Conservation (phyloP, 2,113 vertebrate species). For the Calyptomena viridis region DNA sequence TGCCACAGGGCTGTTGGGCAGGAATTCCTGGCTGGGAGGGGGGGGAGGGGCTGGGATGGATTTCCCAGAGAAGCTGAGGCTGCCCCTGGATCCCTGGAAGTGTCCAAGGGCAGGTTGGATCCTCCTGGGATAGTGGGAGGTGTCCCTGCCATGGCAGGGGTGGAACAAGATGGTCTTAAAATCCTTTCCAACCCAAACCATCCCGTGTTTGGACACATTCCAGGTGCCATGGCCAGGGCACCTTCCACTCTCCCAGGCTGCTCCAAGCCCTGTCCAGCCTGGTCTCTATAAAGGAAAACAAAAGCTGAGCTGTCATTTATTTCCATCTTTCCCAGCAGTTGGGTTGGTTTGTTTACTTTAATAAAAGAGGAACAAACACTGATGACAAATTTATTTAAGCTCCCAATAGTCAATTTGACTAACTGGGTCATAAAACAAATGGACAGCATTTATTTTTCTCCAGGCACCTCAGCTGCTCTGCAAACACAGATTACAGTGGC, state of each 20-base stretch:
- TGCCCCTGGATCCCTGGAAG: background rate
- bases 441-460: background rate
- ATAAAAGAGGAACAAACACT: background rate
- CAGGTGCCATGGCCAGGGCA: background rate
- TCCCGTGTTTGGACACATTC: background rate
- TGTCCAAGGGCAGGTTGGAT: background rate
- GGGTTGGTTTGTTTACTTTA: background rate
- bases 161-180: background rate
- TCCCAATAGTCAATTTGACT: background rate
- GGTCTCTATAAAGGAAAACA: background rate
- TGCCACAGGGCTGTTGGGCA: background rate
- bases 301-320: background rate
- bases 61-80: background rate
- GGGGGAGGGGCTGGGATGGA: too few species aligned
- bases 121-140: background rate
- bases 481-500: background rate
- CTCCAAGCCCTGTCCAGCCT: background rate
- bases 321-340: background rate
- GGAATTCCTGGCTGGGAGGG: background rate
- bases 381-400: background rate
- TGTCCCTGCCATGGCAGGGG: background rate
- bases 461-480: background rate
- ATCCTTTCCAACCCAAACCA: background rate
- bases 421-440: background rate
- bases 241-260: background rate